These are phyloP conservation scores for Apis dorsata DNA, from an alignment of 1,140 invertebrate species.

Conservation along the genomic window DNA sequence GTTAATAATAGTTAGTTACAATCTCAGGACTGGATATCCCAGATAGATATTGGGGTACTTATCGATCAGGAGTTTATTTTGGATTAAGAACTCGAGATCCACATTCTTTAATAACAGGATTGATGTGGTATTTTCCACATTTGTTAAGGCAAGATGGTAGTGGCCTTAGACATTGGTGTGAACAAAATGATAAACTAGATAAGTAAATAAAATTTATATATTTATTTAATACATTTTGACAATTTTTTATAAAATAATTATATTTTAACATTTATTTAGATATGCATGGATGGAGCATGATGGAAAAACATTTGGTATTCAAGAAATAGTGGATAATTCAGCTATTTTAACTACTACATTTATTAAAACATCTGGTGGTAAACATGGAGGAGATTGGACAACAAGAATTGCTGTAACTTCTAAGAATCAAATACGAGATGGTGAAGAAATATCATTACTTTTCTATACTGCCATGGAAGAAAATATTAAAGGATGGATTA, in stretches of 20 bases:
- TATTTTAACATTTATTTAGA: conserved; percentile 58
- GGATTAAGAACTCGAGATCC: conserved; percentile 94
- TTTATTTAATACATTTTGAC: neutral
- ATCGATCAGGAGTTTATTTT: conserved; percentile 93
- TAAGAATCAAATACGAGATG: conserved; percentile 70
- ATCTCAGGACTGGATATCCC: conserved; percentile 86
- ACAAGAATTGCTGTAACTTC: conserved; percentile 87
- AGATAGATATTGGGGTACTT: conserved; percentile 95
- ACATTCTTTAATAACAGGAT: conserved; percentile 91
- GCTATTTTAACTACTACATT: conserved; percentile 92
- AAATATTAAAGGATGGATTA: conserved; percentile 83
- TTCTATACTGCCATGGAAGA: conserved; percentile 90
- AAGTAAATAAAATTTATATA: conserved; percentile 77
- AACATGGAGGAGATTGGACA: conserved; percentile 95
- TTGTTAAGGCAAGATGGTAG: conserved; percentile 84
- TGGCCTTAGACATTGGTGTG: conserved; percentile 94
- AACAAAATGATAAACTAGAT: conserved; percentile 91
- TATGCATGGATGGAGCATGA: conserved; percentile 96
- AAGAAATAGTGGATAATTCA: conserved; percentile 91
- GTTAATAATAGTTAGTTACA: conserved; percentile 83
- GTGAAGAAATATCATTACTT: conserved; percentile 84
- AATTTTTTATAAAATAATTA: neutral
- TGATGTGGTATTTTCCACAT: conserved; percentile 97
- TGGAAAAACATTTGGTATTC: conserved; percentile 94
- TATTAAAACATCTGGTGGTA: conserved; percentile 89